phyloP scores from a whole-genome alignment of 2,888 invertebrate species.

The Vesta saturnalis region DNA sequence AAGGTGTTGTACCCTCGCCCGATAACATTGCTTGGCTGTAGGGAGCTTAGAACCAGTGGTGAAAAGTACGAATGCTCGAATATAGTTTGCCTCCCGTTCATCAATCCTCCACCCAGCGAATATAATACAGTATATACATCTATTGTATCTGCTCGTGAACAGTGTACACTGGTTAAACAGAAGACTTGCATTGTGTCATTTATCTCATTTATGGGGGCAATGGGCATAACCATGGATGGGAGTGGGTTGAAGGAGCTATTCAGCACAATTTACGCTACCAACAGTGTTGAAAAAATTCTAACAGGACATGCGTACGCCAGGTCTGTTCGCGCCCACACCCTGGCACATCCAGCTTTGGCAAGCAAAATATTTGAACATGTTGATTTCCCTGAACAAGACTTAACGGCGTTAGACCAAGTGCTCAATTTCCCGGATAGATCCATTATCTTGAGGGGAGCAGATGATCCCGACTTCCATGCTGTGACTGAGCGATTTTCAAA shows the following conservation, averaged over 20 bases:
- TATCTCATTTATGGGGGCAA: slow-evolving; percentile 41
- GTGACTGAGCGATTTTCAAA: slow-evolving; percentile 61
- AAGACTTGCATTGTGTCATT: slow-evolving; percentile 16
- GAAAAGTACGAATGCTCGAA: not conserved
- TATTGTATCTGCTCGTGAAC: slow-evolving; percentile 4
- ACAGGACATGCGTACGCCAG: not conserved
- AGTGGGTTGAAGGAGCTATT: slow-evolving; percentile 45
- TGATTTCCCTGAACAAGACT: not conserved
- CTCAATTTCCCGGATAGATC: not conserved
- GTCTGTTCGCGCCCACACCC: not conserved
- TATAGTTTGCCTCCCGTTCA: not conserved
- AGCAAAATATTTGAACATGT: not conserved
- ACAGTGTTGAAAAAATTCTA: slow-evolving; percentile 12
- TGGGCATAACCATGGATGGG: slow-evolving; percentile 42
- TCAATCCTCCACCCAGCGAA: slow-evolving; percentile 2
- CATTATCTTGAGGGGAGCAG: not conserved
- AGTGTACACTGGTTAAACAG: not conserved
- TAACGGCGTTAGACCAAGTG: not conserved
- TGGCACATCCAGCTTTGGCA: not conserved
- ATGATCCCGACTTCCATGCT: not conserved
- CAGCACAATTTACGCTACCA: slow-evolving; percentile 15
- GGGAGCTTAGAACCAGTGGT: not conserved
- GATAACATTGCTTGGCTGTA: no score
- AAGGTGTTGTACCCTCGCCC: no score
- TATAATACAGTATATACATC: slow-evolving; percentile 2